Evolutionary conservation across 2,888 invertebrate genomes (phyloP).

Genomic region (Xanthia icteritia): DNA sequence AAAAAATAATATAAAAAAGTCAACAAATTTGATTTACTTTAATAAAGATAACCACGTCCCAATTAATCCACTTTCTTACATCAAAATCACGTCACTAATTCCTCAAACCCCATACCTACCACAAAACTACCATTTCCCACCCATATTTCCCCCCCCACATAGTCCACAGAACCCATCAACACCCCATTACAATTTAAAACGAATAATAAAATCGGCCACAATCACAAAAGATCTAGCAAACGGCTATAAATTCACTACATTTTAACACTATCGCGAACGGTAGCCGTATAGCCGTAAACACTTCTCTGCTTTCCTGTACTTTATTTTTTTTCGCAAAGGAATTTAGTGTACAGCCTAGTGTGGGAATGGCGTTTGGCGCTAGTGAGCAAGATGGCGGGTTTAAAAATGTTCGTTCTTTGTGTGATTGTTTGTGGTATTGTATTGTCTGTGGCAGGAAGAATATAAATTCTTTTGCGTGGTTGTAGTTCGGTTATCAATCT

Average conservation of each 20-base stretch:
- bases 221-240: constrained; percentile 65
- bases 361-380: constrained; percentile 57
- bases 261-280: constrained; percentile 66
- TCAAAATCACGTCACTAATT: background rate
- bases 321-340: constrained; percentile 70
- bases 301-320: constrained; percentile 82
- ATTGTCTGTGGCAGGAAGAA: constrained; percentile 42
- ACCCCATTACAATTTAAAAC: constrained; percentile 61
- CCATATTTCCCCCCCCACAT: background rate
- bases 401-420: constrained; percentile 31
- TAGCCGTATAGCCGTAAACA: constrained; percentile 82
- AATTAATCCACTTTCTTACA: background rate
- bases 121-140: background rate
- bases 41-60: background rate
- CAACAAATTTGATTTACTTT: background rate
- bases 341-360: constrained; percentile 66
- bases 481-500: constrained; percentile 31
- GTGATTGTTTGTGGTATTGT: constrained; percentile 29
- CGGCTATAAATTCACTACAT: constrained; percentile 65
- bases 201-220: constrained; percentile 64
- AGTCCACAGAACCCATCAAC: constrained; percentile 43
- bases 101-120: too few relatives aligned
- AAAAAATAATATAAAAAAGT: background rate
- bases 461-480: constrained; percentile 47
- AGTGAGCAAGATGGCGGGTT: constrained; percentile 53